Evolutionary conservation across 2,797 vertebrate species (phyloP).

Genomic region (Pseudochromis fuscus): DNA sequence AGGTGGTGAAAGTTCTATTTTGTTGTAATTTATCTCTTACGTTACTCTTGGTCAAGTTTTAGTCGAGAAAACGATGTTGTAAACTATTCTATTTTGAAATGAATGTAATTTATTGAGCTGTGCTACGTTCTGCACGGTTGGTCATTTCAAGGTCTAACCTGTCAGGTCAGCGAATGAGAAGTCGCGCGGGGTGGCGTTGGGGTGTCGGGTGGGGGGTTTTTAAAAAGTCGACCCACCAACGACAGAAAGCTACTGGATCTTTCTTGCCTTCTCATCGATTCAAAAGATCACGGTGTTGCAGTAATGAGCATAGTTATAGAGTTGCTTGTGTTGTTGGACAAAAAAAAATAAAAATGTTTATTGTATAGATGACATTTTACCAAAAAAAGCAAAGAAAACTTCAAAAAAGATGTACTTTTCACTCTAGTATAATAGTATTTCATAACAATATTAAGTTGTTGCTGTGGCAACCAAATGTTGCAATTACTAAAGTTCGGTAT

Average conservation of each 20-base stretch:
- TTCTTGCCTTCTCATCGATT: conserved; percentile 74
- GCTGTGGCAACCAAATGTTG: conserved; percentile 87
- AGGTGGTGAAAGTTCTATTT: conserved; percentile 73
- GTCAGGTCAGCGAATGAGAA: conserved; percentile 73
- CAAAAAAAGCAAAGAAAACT: conserved; percentile 77
- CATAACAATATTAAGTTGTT: conserved; percentile 89
- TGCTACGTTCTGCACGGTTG: conserved; percentile 75
- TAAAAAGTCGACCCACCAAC: conserved; percentile 45
- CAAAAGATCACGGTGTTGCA: conserved; percentile 70
- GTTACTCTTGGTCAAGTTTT: conserved; percentile 80
- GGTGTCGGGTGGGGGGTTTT: conserved; percentile 36
- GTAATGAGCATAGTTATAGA: conserved; percentile 81
- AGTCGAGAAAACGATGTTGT: conserved; percentile 80
- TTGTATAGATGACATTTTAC: conserved; percentile 88
- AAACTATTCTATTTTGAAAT: conserved; percentile 87
- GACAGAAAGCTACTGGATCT: conserved; percentile 70
- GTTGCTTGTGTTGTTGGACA: conserved; percentile 83
- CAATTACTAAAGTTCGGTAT: conserved; percentile 88
- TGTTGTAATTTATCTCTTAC: conserved; percentile 82
- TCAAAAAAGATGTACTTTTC: conserved; percentile 86
- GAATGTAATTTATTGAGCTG: conserved; percentile 90
- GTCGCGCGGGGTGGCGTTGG: conserved; percentile 18
- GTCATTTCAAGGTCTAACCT: conserved; percentile 71
- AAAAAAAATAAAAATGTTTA: conserved; percentile 79
- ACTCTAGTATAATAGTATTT: conserved; percentile 88